These are phyloP conservation scores for Sula dactylatra DNA, from an alignment of 2,113 vertebrate species.

Conservation along the genomic window DNA sequence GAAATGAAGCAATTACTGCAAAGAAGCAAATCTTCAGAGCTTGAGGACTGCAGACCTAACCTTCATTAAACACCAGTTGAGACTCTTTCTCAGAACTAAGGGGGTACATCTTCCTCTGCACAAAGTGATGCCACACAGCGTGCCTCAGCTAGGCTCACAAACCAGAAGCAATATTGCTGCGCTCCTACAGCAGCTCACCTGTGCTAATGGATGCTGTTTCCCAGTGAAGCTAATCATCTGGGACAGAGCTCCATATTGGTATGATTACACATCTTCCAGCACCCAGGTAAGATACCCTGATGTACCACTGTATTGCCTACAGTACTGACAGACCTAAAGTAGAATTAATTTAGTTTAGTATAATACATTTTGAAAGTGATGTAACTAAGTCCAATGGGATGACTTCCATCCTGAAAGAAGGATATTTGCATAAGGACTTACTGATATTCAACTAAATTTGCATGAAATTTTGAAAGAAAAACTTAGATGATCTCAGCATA, in stretches of 20 bases:
- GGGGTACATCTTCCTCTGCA: neutral
- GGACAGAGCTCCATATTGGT: neutral
- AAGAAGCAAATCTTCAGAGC: neutral
- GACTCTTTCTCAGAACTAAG: neutral
- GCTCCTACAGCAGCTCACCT: neutral
- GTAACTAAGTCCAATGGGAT: neutral
- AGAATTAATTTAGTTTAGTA: neutral
- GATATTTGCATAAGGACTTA: neutral
- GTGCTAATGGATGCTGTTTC: neutral
- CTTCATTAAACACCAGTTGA: neutral
- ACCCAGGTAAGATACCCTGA: neutral
- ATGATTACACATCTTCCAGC: neutral
- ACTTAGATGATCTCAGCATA: neutral
- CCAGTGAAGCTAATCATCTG: neutral
- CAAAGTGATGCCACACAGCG: neutral
- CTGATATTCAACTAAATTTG: neutral
- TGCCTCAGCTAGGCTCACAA: neutral
- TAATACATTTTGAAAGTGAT: neutral
- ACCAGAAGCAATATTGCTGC: neutral
- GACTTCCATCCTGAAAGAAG: neutral
- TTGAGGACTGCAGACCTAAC: neutral
- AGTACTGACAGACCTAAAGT: neutral
- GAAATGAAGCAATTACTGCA: conserved; percentile 24
- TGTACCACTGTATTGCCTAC: neutral
- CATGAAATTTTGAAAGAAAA: neutral